Percentiles rank a stretch among this genome's conserved stretches.
phyloP scores from a whole-genome alignment of 2,888 invertebrate genomes.

The Eristalinus sepulchralis region DNA sequence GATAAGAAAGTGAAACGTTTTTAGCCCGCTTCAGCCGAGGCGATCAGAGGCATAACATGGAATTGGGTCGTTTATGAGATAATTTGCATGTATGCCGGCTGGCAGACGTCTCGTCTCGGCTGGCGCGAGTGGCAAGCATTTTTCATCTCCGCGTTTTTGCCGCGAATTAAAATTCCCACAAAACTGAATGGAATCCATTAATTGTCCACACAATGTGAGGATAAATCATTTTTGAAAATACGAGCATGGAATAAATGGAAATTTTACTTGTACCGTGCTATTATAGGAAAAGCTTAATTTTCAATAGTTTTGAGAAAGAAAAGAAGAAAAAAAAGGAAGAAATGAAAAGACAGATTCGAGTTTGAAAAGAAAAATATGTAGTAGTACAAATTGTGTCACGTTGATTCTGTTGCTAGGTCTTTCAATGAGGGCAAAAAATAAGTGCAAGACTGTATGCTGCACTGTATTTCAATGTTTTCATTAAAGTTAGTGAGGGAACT shows the following conservation, averaged over 20 bases:
- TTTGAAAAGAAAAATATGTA: no score
- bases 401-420: no score
- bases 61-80: conserved; percentile 60
- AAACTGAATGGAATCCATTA: conserved; percentile 46
- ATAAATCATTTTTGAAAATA: conserved; percentile 46
- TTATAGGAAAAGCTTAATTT: neutral
- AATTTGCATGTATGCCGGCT: conserved; percentile 52
- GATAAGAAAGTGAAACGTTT: conserved; percentile 53
- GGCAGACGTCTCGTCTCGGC: neutral
- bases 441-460: no score
- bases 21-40: conserved; percentile 22
- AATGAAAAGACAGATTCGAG: no score
- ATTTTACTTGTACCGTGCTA: neutral
- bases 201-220: conserved; percentile 20
- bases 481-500: no score
- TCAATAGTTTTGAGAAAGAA: no score
- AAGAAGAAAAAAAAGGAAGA: no score
- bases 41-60: conserved; percentile 38
- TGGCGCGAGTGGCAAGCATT: neutral
- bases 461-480: no score
- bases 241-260: neutral
- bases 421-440: no score
- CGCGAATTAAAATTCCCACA: conserved; percentile 50
- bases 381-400: no score
- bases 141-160: neutral